A percentile compares a stretch with the other conserved stretches of the same genome.
phyloP scores from a whole-genome alignment of 2,113 vertebrate genomes.

The Procavia capensis region DNA sequence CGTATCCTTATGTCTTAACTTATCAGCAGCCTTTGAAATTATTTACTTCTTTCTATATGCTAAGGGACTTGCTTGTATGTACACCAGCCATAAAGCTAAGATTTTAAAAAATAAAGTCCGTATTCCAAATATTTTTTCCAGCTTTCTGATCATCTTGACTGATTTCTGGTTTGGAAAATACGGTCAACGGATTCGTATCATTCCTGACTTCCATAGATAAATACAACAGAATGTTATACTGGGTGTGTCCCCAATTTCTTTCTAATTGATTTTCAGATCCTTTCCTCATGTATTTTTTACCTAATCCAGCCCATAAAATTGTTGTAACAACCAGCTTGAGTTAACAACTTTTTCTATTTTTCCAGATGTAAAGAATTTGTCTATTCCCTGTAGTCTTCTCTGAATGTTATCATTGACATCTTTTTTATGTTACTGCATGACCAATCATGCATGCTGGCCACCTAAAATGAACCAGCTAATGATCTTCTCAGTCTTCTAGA shows the following conservation, averaged over 20 bases:
- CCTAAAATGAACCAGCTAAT: not conserved
- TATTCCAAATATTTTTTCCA: not conserved
- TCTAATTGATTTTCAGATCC: not conserved
- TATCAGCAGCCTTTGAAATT: not conserved
- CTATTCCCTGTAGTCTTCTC: not conserved
- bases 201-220: not conserved
- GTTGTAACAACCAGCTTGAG: not conserved
- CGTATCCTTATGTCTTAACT: not conserved
- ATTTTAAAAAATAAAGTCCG: not conserved
- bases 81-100: too few species aligned
- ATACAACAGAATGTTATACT: not conserved
- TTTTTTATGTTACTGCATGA: not conserved
- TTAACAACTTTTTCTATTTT: not conserved
- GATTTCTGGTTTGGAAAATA: not conserved
- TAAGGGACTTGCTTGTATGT: not conserved
- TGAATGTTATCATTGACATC: not conserved
- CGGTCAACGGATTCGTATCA: not conserved
- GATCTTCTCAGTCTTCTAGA: not conserved
- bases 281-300: not conserved
- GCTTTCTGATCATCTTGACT: not conserved
- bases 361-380: not conserved
- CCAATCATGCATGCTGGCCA: not conserved
- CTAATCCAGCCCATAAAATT: not conserved
- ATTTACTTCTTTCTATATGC: not conserved
- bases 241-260: not conserved